Base-by-base conservation (phyloP, 2,797 vertebrate species). In the Cirrhinus mrigala region DNA sequence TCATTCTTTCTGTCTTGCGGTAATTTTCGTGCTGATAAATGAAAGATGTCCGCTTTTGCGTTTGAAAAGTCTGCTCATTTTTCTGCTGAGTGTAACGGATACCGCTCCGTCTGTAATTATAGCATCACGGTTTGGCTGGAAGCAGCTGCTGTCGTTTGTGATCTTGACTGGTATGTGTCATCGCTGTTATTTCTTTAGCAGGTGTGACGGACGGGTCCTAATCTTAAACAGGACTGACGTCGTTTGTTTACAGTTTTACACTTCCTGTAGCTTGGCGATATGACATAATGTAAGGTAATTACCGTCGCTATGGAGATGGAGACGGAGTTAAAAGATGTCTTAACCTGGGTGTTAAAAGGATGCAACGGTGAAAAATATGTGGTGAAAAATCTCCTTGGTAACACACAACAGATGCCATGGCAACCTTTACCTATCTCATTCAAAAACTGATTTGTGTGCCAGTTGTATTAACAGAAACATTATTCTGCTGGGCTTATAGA, bases 371-470 rank as follows among this genome's bases (percentile, higher is more conserved):
- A 82, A 89, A 88, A 87, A 84, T 75, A 66, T 81, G 69, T 48
- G 56, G 80, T 60, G 37, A 54, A 73, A 83, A 83, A 88, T 87
- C 33, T 77, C 89, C 82, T 84, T 89, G 81, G 86, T 80, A 89
- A 89, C 88, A 16, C 81, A 83, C 79, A 86, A 86, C 85, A 83
- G 88, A 88, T 89, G 48, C 85, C 82, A 89, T 88, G 85, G 85
- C 87, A 88, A 89, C 87, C 69, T 82, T 54, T 56, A 44, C 69
- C 66, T 66, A 69, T 75, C 48, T 77, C n/a, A 2, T 79, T 50
- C 70, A 70, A 75, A 75, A 37, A 83, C 77, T 40, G 83, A 50
- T 84, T 81, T 80, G 75, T 24, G 73, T 75, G 60, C 79, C 81
- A 79, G 68, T 77, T 62, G 60, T 74, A 85, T 86, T 86, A 86